phyloP scores from a whole-genome alignment of 2,113 vertebrate genomes.

The Pyrgilauda ruficollis region DNA sequence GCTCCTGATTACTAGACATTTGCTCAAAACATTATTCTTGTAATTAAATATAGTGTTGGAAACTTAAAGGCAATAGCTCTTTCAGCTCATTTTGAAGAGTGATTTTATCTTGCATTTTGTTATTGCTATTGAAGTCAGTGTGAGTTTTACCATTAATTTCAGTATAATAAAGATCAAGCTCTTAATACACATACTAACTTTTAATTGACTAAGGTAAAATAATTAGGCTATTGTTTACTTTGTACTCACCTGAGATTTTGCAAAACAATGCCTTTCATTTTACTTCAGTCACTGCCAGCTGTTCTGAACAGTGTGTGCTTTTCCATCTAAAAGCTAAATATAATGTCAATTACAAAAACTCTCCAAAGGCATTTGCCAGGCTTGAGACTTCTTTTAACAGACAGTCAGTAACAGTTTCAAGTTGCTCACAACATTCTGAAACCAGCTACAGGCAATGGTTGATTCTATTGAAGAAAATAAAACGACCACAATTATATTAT shows the following conservation, averaged over 20 bases:
- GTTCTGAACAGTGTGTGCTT: neutral
- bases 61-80: neutral
- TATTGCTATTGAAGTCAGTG: neutral
- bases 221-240: slow-evolving; percentile 24
- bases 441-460: neutral
- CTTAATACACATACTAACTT: neutral
- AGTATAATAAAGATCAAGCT: neutral
- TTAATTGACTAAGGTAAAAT: neutral
- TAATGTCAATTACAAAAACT: neutral
- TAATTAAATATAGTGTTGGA: neutral
- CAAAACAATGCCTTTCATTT: slow-evolving; percentile 6
- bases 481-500: slow-evolving; percentile 32
- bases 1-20: neutral
- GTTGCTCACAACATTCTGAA: neutral
- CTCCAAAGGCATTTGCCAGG: neutral
- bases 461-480: slow-evolving; percentile 52
- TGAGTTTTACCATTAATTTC: neutral
- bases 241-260: neutral
- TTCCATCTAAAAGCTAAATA: neutral
- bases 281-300: slow-evolving; percentile 23
- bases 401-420: neutral
- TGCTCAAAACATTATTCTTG: neutral
- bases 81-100: neutral
- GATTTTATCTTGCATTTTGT: neutral
- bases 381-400: slow-evolving; percentile 25